Conservation (phyloP, 2,797 vertebrate genomes). For the Sebastes ruberrimus region DNA sequence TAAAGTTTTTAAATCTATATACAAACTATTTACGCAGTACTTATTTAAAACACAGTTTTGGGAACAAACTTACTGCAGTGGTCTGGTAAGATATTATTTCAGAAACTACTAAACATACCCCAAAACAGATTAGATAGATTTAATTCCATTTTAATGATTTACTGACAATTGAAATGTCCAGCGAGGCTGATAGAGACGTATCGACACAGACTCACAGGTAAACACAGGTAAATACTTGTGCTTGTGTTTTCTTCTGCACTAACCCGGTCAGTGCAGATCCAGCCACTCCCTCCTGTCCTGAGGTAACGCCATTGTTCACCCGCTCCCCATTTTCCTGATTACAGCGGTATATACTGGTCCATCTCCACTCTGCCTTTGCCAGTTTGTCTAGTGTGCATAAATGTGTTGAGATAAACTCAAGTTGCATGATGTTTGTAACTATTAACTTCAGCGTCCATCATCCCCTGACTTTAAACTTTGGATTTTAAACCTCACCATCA, state of each 20-base stretch:
- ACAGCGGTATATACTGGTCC: no score
- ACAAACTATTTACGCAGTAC: not conserved
- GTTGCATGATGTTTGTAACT: not conserved
- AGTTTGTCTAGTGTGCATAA: not conserved
- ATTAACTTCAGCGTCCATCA: not conserved
- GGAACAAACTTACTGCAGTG: rapidly evolving
- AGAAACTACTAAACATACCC: not conserved
- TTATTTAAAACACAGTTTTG: not conserved
- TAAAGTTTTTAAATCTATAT: not conserved
- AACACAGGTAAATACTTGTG: no score
- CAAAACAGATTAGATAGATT: not conserved
- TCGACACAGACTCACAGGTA: no score
- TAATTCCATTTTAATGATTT: not conserved
- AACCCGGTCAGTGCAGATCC: no score
- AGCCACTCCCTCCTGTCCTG: no score
- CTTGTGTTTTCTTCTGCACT: no score
- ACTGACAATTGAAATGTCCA: no score
- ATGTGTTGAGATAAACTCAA: not conserved
- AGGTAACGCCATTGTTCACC: no score
- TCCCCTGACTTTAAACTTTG: not conserved
- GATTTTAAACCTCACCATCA: not conserved
- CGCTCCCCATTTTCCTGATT: no score
- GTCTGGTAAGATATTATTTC: not conserved
- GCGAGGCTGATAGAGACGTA: no score
- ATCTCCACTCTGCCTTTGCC: not conserved